Percentiles rank a stretch among this genome's conserved stretches.
Conservation (phyloP, 2,797 vertebrate genomes). For the Cossypha heuglini region DNA sequence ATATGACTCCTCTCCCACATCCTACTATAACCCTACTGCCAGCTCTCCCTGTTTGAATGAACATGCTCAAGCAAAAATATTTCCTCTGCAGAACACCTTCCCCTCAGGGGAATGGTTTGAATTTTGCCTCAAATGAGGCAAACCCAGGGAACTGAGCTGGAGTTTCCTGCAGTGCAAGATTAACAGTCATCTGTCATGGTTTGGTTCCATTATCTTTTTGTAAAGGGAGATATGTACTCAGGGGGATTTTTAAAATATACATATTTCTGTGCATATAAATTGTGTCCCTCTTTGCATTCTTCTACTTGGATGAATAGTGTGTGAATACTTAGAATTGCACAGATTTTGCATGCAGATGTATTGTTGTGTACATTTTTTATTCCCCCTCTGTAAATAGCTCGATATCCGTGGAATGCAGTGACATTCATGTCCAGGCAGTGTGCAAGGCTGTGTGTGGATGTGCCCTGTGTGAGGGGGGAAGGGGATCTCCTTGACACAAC, state of each 20-base stretch:
- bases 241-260: conserved; percentile 1
- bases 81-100: background rate
- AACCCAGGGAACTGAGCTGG: background rate
- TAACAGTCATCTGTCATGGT: conserved; percentile 32
- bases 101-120: background rate
- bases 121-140: conserved; percentile 40
- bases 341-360: background rate
- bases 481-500: conserved; percentile 20
- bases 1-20: background rate
- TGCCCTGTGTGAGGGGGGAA: background rate
- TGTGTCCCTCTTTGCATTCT: background rate
- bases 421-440: background rate
- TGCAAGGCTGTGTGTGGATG: background rate
- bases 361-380: background rate
- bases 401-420: background rate
- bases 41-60: conserved; percentile 16
- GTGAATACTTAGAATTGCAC: background rate
- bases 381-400: background rate
- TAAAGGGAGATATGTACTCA: background rate
- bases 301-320: background rate
- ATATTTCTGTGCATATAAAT: background rate
- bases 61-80: background rate
- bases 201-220: conserved; percentile 23
- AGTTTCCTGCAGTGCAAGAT: conserved; percentile 31
- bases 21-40: background rate